Evolutionary conservation across 2,888 invertebrate genomes (phyloP).

Genomic region (Temnothorax ravouxi): DNA sequence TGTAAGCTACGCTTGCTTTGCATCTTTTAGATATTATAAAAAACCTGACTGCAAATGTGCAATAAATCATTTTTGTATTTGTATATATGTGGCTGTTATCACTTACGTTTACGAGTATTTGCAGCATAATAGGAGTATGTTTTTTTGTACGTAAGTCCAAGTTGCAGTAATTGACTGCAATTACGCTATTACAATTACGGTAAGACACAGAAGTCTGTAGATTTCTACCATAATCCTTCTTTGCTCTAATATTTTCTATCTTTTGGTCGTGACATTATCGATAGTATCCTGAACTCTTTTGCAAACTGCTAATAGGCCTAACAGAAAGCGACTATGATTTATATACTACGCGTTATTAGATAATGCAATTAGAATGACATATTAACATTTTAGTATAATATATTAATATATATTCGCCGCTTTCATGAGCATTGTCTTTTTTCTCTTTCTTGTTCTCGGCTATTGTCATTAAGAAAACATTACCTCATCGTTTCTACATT

Average conservation of each 20-base stretch:
- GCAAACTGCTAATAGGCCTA: not conserved
- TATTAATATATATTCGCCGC: no score
- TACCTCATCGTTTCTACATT: no score
- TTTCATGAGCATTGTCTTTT: no score
- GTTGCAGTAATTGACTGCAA: slow-evolving; percentile 49
- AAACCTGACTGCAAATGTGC: no score
- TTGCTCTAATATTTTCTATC: not conserved
- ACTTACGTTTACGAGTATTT: slow-evolving; percentile 65
- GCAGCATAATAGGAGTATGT: slow-evolving; percentile 60
- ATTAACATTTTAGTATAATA: not conserved
- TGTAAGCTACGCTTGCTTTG: no score
- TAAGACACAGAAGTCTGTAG: not conserved
- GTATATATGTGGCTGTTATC: not conserved
- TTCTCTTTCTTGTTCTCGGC: no score
- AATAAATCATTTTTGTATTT: no score
- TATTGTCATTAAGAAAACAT: not conserved
- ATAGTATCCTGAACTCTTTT: not conserved
- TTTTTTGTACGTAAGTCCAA: not conserved
- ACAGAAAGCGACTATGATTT: not conserved
- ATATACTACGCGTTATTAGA: not conserved
- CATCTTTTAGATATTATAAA: no score
- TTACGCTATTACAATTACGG: not conserved
- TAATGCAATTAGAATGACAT: not conserved
- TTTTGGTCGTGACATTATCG: not conserved
- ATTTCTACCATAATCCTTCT: not conserved